Evolutionary conservation across 1,140 invertebrate species (phyloP).

Genomic region (Caenorhabditis tropicalis): DNA sequence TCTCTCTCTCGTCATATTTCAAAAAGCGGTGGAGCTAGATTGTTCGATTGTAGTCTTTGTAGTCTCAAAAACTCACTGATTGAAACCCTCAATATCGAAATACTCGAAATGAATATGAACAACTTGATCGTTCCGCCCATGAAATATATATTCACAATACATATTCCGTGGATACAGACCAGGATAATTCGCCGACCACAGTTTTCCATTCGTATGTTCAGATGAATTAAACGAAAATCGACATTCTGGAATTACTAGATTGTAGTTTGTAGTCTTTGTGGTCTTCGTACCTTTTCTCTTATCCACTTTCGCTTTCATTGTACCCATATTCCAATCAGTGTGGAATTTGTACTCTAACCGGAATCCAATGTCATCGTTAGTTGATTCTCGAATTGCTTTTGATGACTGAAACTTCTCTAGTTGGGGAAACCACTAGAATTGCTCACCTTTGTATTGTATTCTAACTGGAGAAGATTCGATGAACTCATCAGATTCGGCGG

Average conservation of each 20-base stretch:
- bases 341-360: constrained; percentile 66
- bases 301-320: constrained; percentile 59
- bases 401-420: constrained; percentile 25
- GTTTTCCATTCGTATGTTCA: constrained; percentile 80
- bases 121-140: constrained; percentile 80
- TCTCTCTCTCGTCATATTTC: too few species aligned
- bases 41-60: too few species aligned
- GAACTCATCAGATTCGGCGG: constrained; percentile 69
- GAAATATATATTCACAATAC: constrained; percentile 92
- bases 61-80: constrained; percentile 79
- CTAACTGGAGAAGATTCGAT: constrained; percentile 68
- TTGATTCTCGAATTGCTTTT: constrained; percentile 32
- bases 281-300: constrained; percentile 49
- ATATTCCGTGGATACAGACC: constrained; percentile 89
- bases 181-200: constrained; percentile 89
- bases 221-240: constrained; percentile 78
- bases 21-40: too few species aligned
- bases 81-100: constrained; percentile 89
- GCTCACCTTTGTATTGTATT: constrained; percentile 64
- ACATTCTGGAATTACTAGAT: constrained; percentile 72
- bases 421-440: too few species aligned
- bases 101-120: constrained; percentile 86
- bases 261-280: background rate
- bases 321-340: constrained; percentile 63
- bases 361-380: constrained; percentile 58